Conservation (phyloP, 2,113 vertebrate species). For the Pimephales promelas region DNA sequence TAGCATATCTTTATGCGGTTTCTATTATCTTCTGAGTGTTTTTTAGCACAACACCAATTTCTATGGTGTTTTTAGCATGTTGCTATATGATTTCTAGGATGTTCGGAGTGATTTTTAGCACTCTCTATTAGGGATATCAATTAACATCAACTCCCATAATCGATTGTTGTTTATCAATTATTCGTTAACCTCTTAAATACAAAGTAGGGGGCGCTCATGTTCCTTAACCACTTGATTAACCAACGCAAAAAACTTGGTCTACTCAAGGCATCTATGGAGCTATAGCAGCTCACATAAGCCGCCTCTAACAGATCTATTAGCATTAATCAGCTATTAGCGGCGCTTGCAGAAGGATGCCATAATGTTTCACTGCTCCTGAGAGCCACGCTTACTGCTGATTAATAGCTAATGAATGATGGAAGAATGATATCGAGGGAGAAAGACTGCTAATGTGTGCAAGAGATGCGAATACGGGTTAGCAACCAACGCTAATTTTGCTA, state of each 20-base stretch:
- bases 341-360: conserved; percentile 9
- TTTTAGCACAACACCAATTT: too few relatives aligned
- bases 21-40: too few relatives aligned
- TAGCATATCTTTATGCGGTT: not conserved
- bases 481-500: not conserved
- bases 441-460: not conserved
- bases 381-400: conserved; percentile 34
- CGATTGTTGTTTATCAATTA: too few relatives aligned
- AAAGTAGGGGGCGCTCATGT: too few relatives aligned
- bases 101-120: not conserved
- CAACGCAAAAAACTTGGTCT: conserved; percentile 12
- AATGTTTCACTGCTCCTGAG: conserved; percentile 2
- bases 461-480: not conserved
- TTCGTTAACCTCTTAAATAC: too few relatives aligned
- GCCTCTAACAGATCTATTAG: conserved; percentile 35
- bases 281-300: not conserved
- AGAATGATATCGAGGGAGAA: not conserved
- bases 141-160: too few relatives aligned
- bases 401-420: conserved; percentile 39
- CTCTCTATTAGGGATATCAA: too few relatives aligned
- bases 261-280: conserved; percentile 35
- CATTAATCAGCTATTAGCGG: conserved; percentile 47
- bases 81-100: not conserved
- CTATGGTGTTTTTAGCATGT: not conserved
- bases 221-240: too few relatives aligned